Percentiles rank a stretch among this genome's conserved stretches.
Evolutionary conservation across 2,113 vertebrate genomes (phyloP).

Genomic region (Anguilla rostrata): DNA sequence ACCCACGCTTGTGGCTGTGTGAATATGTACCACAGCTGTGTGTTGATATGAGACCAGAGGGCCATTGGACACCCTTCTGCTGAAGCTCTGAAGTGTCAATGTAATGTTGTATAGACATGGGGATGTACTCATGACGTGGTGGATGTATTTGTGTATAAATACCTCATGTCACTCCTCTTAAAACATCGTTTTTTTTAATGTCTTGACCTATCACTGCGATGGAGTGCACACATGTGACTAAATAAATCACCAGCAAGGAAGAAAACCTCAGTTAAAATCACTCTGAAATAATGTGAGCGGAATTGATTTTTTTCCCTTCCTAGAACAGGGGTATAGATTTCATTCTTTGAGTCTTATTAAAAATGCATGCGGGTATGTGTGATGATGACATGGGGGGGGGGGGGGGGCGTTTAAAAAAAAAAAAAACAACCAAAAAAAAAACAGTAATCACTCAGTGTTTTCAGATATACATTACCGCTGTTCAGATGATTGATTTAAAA

Average conservation of each 20-base stretch:
- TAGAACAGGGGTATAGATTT: conserved; percentile 5
- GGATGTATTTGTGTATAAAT: no score
- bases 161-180: neutral
- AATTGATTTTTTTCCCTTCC: neutral
- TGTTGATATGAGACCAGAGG: neutral
- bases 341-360: conserved; percentile 4
- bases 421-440: neutral
- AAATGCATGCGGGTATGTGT: conserved; percentile 3
- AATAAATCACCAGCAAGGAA: neutral
- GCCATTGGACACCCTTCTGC: neutral
- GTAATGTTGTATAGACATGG: neutral
- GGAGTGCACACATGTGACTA: neutral
- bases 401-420: no score
- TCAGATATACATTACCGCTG: neutral
- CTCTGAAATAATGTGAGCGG: neutral
- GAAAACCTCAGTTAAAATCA: neutral
- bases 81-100: neutral
- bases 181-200: neutral
- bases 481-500: neutral
- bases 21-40: no score
- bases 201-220: neutral
- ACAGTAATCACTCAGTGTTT: neutral
- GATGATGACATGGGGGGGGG: neutral
- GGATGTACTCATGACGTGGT: no score
- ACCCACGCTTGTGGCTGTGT: no score